Conservation (phyloP, 23 tunicate genomes). For the Pegea sp. region DNA sequence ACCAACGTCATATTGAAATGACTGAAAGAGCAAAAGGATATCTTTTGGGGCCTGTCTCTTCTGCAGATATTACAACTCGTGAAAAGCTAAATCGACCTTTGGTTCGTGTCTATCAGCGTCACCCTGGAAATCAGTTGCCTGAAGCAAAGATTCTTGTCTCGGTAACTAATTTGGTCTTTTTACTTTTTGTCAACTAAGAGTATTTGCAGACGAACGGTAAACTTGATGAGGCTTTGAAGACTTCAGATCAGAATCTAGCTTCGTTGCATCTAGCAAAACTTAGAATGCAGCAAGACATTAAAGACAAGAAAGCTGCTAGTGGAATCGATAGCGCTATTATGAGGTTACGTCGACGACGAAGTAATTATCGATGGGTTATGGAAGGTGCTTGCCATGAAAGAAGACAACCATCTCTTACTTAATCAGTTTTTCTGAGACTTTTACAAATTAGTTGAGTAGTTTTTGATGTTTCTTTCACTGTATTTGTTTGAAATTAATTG, state of each 20-base stretch:
- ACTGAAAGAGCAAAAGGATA: slow-evolving; percentile 86
- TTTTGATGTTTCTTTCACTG: too few relatives aligned
- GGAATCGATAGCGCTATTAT: slow-evolving; percentile 68
- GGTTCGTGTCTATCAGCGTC: slow-evolving; percentile 75
- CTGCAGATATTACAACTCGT: slow-evolving; percentile 48
- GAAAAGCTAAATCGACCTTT: slow-evolving; percentile 63
- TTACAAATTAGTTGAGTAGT: too few relatives aligned
- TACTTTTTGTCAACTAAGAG: background rate
- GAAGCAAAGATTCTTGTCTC: slow-evolving; percentile 72
- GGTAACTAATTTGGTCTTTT: slow-evolving; percentile 10
- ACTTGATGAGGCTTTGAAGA: slow-evolving; percentile 25
- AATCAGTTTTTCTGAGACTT: too few relatives aligned
- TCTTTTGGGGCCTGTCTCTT: slow-evolving; percentile 52
- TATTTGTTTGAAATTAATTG: too few relatives aligned
- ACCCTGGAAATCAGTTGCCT: slow-evolving; percentile 75
- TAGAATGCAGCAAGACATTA: slow-evolving; percentile 41
- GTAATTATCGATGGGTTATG: slow-evolving; percentile 84
- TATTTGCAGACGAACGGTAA: slow-evolving; percentile 31
- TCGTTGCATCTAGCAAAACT: slow-evolving; percentile 29
- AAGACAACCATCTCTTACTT: too few relatives aligned
- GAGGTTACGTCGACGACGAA: slow-evolving; percentile 48
- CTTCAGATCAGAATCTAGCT: slow-evolving; percentile 29
- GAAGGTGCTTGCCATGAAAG: slow-evolving; percentile 14
- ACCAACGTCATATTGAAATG: slow-evolving; percentile 61
- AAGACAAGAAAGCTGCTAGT: slow-evolving; percentile 55